A percentile compares a stretch with the other conserved stretches of the same genome.
Evolutionary conservation across 2,888 invertebrate species (phyloP).

Genomic region (Biston betularia): DNA sequence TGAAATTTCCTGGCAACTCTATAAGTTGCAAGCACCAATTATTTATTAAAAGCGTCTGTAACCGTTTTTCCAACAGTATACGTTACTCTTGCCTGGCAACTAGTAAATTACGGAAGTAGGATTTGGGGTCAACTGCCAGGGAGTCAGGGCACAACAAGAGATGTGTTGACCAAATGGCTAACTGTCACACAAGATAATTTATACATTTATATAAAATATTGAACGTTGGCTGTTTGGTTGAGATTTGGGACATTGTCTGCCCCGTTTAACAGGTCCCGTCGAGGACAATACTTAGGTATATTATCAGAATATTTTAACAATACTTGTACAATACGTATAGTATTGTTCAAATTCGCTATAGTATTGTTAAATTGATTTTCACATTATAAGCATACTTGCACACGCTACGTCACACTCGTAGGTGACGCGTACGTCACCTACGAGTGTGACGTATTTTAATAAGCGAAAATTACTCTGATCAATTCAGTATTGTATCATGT

Average conservation of each 20-base stretch:
- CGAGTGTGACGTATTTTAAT: no score
- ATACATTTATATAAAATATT: neutral
- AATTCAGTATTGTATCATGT: no score
- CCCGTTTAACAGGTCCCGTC: no score
- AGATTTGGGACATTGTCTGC: neutral
- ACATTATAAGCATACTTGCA: no score
- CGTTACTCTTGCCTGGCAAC: conserved; percentile 24
- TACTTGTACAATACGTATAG: no score
- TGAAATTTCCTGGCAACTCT: neutral
- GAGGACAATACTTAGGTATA: no score
- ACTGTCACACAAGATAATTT: conserved; percentile 12
- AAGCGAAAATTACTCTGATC: no score
- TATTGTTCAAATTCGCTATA: no score
- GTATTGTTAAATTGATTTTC: no score
- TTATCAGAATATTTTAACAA: no score
- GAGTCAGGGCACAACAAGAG: conserved; percentile 15
- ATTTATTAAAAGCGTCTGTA: neutral
- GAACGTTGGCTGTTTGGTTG: neutral
- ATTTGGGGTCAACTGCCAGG: conserved; percentile 28
- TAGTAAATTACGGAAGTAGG: conserved; percentile 29
- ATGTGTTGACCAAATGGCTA: conserved; percentile 17
- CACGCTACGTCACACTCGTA: no score
- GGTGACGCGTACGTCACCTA: no score
- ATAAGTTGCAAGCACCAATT: neutral
- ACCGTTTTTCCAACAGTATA: neutral